These are phyloP conservation scores for Rhabditoides inermis DNA, from an alignment of 2,888 invertebrate species.

Conservation along the genomic window DNA sequence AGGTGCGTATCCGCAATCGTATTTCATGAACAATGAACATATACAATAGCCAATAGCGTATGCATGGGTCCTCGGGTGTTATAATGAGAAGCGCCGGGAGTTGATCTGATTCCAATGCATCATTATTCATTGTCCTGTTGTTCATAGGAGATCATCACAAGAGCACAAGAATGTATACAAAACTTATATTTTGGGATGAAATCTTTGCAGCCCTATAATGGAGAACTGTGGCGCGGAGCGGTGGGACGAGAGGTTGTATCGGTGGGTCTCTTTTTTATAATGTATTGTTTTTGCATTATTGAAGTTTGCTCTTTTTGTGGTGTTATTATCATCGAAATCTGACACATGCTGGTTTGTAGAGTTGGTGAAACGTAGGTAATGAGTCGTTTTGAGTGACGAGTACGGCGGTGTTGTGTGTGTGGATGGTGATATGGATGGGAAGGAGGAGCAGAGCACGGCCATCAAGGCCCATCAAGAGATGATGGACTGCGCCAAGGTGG, in stretches of 20 bases:
- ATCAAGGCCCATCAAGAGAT: neutral
- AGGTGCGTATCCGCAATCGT: conserved; percentile 11
- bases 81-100: too few relatives aligned
- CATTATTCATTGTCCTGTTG: neutral
- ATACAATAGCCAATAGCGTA: neutral
- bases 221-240: conserved; percentile 38
- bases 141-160: too few relatives aligned
- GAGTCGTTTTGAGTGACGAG: too few relatives aligned
- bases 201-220: conserved; percentile 20
- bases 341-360: too few relatives aligned
- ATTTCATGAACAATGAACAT: neutral
- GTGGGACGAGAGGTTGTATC: conserved; percentile 33
- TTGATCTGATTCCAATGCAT: neutral
- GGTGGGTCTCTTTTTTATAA: too few relatives aligned
- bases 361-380: too few relatives aligned
- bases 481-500: conserved; percentile 8
- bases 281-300: too few relatives aligned
- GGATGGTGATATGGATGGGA: conserved; percentile 12
- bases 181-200: neutral
- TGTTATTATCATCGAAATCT: too few relatives aligned
- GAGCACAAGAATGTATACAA: too few relatives aligned
- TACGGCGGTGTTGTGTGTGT: too few relatives aligned
- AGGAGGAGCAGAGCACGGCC: conserved; percentile 3
- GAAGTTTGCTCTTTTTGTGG: too few relatives aligned
- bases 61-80: too few relatives aligned